Conservation (phyloP, 2,797 vertebrate species). For the Bovichtus variegatus region DNA sequence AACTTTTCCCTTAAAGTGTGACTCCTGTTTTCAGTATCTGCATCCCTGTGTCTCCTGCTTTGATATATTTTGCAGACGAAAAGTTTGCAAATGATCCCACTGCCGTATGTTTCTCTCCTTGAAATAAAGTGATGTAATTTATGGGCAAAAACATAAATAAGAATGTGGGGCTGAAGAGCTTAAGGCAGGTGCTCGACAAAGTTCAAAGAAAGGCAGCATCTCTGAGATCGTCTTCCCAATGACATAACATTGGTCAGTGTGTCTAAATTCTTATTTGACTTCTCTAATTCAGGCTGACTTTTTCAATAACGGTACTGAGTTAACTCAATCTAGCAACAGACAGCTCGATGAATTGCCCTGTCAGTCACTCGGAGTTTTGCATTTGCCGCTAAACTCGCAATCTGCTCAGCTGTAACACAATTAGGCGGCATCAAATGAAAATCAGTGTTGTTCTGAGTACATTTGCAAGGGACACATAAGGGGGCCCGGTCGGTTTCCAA, state of each 20-base stretch:
- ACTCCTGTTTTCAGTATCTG: constrained; percentile 26
- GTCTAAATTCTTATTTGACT: constrained; percentile 79
- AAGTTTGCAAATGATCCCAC: constrained; percentile 19
- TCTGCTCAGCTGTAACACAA: constrained; percentile 83
- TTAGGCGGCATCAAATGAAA: constrained; percentile 84
- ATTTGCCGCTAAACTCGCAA: constrained; percentile 78
- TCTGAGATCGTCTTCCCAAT: constrained; percentile 41
- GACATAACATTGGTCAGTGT: constrained; percentile 58
- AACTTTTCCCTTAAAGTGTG: constrained; percentile 36
- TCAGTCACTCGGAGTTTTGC: constrained; percentile 82
- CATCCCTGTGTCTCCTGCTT: constrained; percentile 17
- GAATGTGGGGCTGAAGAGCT: constrained; percentile 1
- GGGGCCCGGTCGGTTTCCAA: constrained; percentile 44
- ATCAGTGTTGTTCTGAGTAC: constrained; percentile 80
- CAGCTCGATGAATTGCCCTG: constrained; percentile 85
- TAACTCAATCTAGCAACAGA: constrained; percentile 85
- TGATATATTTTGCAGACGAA: constrained; percentile 48
- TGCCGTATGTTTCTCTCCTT: constrained; percentile 1
- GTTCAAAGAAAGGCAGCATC: constrained; percentile 30
- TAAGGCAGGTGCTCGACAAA: constrained; percentile 33
- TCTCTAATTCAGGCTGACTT: constrained; percentile 84
- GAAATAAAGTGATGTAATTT: constrained; percentile 37
- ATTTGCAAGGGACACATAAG: constrained; percentile 76
- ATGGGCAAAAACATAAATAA: constrained; percentile 7
- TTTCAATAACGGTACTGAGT: constrained; percentile 83